Base-by-base conservation (phyloP, 2,113 vertebrate species). In the Anoplopoma fimbria region DNA sequence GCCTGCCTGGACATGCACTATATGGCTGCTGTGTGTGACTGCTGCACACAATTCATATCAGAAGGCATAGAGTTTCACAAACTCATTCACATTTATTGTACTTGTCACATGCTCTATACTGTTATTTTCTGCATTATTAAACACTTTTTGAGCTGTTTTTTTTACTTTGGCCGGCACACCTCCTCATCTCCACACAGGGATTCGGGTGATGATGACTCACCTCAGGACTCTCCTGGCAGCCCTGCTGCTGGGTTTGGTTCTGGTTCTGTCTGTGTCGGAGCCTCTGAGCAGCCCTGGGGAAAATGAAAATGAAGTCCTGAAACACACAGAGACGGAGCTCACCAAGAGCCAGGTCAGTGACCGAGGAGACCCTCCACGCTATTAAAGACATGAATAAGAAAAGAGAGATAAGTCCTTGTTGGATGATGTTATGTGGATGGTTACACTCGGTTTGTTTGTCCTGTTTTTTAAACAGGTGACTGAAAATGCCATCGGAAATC, bases 241-340 rank as follows among this genome's bases (percentile, higher is more conserved):
- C 13, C 69, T 94, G 81, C 88, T 95, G 77, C 77, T 89, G 55
- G 33, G 75, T 36, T 15, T 68, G 81, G 88, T 95, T 74, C 75
- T 89, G 55, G 33, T 75, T 40, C 21, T 69, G 75, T 81, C 86
- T 6, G 65, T 27, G 60, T 75, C 75, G 1, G 88, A 89, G 62
- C 49, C 67, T 38, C 75, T 93, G 67, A 79, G 38, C 65, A 81
- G 85, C 72, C 58, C 69, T 9, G 87, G 79, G 49, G 82, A 83
- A 34, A 77, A 78, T 75, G 85, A 85, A 58, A 93, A 91, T 51
- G 89, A 95, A 78, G 76, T 92, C 29, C 62, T 93, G 51, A 87
- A 91, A 72, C 45, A 78, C 34, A 6, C 77, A 2, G 74, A 85
- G 68, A 36, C 57, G 0, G 83, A 82, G 36, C 38, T 87, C 68